Evolutionary conservation across 2,888 invertebrate species (phyloP).

Genomic region (Operophtera brumata): DNA sequence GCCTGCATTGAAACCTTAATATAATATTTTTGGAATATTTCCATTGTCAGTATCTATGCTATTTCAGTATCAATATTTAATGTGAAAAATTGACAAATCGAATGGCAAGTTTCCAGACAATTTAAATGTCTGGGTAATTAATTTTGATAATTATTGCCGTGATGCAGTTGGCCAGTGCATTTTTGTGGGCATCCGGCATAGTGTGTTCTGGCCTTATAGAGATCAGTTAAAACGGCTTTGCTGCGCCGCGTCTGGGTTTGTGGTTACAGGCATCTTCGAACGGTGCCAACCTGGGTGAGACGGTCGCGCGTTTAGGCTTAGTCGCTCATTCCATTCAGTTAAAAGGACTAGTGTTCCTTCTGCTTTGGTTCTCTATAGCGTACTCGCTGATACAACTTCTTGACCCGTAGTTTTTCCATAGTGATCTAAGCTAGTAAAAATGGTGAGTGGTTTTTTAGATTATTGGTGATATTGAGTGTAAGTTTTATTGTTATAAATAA

Average conservation of each 20-base stretch:
- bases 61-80: slow-evolving; percentile 17
- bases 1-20: background rate
- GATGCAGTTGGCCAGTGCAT: slow-evolving; percentile 47
- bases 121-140: slow-evolving; percentile 56
- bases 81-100: slow-evolving; percentile 36
- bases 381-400: slow-evolving; percentile 60
- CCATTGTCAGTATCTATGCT: background rate
- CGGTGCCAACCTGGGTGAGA: slow-evolving; percentile 72
- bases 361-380: slow-evolving; percentile 64
- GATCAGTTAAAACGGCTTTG: slow-evolving; percentile 64
- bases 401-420: slow-evolving; percentile 31
- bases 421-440: slow-evolving; percentile 10
- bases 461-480: slow-evolving; percentile 17
- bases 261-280: slow-evolving; percentile 41
- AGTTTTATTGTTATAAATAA: slow-evolving; percentile 26
- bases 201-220: slow-evolving; percentile 63
- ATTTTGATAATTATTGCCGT: slow-evolving; percentile 48
- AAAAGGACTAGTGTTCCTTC: slow-evolving; percentile 71
- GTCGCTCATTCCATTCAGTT: slow-evolving; percentile 72
- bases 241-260: slow-evolving; percentile 49
- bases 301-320: slow-evolving; percentile 60
- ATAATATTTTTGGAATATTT: background rate
- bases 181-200: slow-evolving; percentile 49
- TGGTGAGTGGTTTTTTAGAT: slow-evolving; percentile 28
- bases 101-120: slow-evolving; percentile 58